phyloP scores from a whole-genome alignment of 1,140 invertebrate species.

The Diabrotica virgifera region DNA sequence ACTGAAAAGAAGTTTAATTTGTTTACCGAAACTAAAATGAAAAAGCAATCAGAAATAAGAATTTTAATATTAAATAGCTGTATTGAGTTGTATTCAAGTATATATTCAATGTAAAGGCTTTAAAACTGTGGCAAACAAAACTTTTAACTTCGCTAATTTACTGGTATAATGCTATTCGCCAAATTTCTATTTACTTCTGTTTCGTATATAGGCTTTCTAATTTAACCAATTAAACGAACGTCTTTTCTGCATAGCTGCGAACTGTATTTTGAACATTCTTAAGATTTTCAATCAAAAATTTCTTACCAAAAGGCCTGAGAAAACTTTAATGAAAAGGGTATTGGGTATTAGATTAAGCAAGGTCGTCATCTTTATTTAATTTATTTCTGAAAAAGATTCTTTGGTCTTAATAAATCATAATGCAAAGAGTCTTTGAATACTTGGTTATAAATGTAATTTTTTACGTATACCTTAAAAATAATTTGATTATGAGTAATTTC shows the following conservation, averaged over 20 bases:
- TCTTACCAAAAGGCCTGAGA: background rate
- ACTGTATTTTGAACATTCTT: background rate
- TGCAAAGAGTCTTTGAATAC: no score
- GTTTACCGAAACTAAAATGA: no score
- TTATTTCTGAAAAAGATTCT: background rate
- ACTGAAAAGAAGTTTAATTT: no score
- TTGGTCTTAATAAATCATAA: no score
- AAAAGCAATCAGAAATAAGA: no score
- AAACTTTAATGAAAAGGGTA: constrained; percentile 1
- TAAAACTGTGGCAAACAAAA: background rate
- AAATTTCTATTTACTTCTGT: background rate
- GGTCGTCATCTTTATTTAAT: background rate
- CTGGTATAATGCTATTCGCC: background rate
- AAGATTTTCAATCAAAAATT: background rate
- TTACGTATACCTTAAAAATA: no score
- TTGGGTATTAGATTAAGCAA: background rate
- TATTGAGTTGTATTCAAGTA: no score
- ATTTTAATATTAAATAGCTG: no score
- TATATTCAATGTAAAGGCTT: background rate
- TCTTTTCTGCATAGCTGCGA: background rate
- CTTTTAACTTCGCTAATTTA: constrained; percentile 1
- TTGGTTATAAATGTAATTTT: no score
- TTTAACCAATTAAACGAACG: background rate
- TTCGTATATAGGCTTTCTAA: background rate
- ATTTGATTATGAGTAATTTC: no score